Base-by-base conservation (phyloP, 2,888 invertebrate species). In the Bombylius discolor region DNA sequence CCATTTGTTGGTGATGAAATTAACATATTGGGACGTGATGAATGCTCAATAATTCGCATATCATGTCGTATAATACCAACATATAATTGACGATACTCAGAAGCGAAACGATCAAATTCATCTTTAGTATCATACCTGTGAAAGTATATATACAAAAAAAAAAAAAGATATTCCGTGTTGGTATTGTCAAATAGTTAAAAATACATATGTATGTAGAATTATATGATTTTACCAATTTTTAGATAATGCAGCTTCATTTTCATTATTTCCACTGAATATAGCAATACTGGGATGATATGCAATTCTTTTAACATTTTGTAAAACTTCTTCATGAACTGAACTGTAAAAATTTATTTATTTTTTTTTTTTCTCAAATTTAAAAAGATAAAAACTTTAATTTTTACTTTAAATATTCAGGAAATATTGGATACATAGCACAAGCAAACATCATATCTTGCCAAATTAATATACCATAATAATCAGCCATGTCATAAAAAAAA, bases 371-470 rank as follows among this genome's bases (percentile, higher is more conserved):
- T 14, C 5, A 31, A 31, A 51, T 58, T 51, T 47, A 36, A 23
- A 12, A 47, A 52, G 31, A n/a, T n/a, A n/a, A n/a, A n/a, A n/a
- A n/a, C 32, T 44, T 6, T 46, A 46, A 32, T 53, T 42, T 36
- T 68, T 74, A 83, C 74, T 77, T 66, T 33, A 97, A 75, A 73
- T 90, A 98, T 2, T 79, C 76, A 0, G 74, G 65, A 56, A 82
- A 80, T 0, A 81, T 79, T 0, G 97, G 97, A 73, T 99, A 99
- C 85, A 98, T 87, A 31, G 89, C 82, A 68, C 94, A 96, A 0
- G 96, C 97, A 70, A 96, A 99, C 85, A 96, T 90, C 68, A 97
- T 84, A 72, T 99, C 98, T 72, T 99, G 97, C 97, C 97, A 99
- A 55, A 99, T 84, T 65, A 98, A 77, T 50, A 98, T 85, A 1